A percentile compares a stretch with the other conserved stretches of the same genome.
Conservation (phyloP, 2,888 invertebrate genomes). For the Stomorhina lunata region DNA sequence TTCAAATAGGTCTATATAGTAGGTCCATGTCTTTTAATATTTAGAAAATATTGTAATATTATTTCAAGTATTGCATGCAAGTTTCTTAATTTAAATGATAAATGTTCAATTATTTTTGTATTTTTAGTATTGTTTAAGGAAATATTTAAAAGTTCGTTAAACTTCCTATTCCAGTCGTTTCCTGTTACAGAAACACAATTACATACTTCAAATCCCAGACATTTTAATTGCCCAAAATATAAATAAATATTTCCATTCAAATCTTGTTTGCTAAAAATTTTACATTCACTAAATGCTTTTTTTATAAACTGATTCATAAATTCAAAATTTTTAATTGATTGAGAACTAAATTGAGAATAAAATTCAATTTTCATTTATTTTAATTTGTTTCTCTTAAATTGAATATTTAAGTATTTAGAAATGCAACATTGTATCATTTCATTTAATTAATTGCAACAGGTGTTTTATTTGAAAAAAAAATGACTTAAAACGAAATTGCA, state of each 20-base stretch:
- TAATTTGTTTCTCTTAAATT: background rate
- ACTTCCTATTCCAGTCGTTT: background rate
- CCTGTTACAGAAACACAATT: background rate
- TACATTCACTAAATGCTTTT: too few relatives aligned
- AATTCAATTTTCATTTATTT: background rate
- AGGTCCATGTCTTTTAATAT: too few relatives aligned
- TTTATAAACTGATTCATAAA: too few relatives aligned
- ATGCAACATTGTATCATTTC: background rate
- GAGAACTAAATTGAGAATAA: too few relatives aligned
- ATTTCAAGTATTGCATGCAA: background rate
- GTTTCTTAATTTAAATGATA: background rate
- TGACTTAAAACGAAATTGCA: background rate
- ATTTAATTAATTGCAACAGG: background rate
- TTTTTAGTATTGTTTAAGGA: background rate
- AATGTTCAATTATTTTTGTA: background rate
- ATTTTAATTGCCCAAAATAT: too few relatives aligned
- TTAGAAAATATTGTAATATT: too few relatives aligned
- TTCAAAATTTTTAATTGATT: too few relatives aligned
- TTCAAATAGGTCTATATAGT: too few relatives aligned
- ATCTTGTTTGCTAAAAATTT: too few relatives aligned
- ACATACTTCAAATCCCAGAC: background rate
- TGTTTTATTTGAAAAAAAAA: too few relatives aligned
- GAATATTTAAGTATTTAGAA: background rate
- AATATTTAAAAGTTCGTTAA: background rate
- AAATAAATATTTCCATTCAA: too few relatives aligned